Conservation (phyloP, 1,140 invertebrate species). For the Myzus persicae region DNA sequence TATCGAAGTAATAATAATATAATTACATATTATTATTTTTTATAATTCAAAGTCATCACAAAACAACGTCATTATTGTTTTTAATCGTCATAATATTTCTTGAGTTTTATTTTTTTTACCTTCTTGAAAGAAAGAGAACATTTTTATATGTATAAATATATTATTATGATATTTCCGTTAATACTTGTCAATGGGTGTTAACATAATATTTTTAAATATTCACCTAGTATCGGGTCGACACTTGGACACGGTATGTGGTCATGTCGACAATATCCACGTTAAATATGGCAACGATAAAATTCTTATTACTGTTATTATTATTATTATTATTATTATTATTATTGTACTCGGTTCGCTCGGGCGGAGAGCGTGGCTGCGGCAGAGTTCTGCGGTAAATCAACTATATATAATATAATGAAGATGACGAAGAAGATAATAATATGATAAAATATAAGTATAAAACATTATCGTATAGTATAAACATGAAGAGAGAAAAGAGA, state of each 20-base stretch:
- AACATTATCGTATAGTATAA: background rate
- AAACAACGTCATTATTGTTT: no score
- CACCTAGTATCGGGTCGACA: background rate
- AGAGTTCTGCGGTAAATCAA: constrained; percentile 2
- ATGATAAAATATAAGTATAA: background rate
- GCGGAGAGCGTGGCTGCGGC: no score
- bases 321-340: background rate
- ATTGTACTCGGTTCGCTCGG: background rate
- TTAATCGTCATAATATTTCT: no score
- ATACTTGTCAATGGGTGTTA: background rate
- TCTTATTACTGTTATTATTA: no score
- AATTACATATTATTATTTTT: background rate
- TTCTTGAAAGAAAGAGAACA: background rate
- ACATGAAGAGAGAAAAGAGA: background rate
- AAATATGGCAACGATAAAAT: no score
- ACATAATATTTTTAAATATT: background rate
- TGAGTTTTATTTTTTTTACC: no score
- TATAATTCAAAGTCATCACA: background rate
- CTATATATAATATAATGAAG: background rate
- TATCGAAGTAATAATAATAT: no score
- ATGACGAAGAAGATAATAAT: background rate
- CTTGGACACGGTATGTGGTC: background rate
- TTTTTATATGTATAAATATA: background rate
- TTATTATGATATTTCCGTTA: background rate
- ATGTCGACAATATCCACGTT: background rate